These are phyloP conservation scores for Zeus faber DNA, from an alignment of 2,113 vertebrate species.

Conservation along the genomic window DNA sequence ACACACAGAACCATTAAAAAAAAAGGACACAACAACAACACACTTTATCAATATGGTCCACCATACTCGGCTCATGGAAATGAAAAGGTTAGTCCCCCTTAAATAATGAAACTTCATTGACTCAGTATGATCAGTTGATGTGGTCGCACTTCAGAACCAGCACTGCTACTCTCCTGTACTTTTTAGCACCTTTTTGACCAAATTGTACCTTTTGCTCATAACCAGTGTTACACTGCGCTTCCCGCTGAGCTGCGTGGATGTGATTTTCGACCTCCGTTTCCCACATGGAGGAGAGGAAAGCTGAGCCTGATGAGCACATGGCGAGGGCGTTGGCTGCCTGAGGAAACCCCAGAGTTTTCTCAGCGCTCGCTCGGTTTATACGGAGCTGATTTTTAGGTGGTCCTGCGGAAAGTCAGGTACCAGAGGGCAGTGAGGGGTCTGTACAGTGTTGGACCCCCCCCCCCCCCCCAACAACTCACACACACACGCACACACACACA, in stretches of 20 bases:
- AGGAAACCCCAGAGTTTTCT: constrained; percentile 61
- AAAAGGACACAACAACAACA: too few species aligned
- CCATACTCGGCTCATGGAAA: too few species aligned
- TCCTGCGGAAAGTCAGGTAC: constrained; percentile 69
- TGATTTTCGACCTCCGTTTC: constrained; percentile 15
- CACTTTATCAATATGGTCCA: too few species aligned
- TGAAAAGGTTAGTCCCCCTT: too few species aligned
- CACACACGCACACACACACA: neutral
- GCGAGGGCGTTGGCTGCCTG: constrained; percentile 65
- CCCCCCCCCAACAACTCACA: constrained; percentile 20
- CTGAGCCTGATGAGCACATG: constrained; percentile 59
- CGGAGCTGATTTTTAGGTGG: constrained; percentile 73
- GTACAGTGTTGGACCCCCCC: constrained; percentile 64
- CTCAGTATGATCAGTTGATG: too few species aligned
- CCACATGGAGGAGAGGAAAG: constrained; percentile 25
- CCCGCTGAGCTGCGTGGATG: constrained; percentile 1
- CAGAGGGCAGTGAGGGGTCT: constrained; percentile 63
- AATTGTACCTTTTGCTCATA: too few species aligned
- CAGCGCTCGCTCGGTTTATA: constrained; percentile 66
- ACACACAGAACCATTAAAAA: too few species aligned
- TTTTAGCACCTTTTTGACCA: too few species aligned
- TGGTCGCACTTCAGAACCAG: too few species aligned
- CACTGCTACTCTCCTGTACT: too few species aligned
- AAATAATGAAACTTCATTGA: too few species aligned
- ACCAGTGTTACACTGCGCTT: too few species aligned